Evolutionary conservation across 2,113 vertebrate species (phyloP), one percentile per base, ranked within the genome.

Genomic region (Thymallus thymallus): DNA sequence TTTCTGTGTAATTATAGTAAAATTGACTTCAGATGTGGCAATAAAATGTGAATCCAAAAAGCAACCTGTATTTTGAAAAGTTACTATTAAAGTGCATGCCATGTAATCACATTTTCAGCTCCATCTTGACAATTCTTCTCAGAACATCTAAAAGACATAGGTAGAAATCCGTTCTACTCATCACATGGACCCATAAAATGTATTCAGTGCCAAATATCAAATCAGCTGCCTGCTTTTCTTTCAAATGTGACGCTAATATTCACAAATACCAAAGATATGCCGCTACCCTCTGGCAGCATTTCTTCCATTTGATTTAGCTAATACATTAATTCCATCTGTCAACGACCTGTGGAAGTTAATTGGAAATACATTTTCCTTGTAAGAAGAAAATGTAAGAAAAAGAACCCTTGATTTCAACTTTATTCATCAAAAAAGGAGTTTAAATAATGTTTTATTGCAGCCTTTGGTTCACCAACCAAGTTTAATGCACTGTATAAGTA

Each of bases 291-390:
- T 68, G 66, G 66, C 32, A 5, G 10, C 7, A 41, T 6, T 41
- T 45, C 35, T 3, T 23, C 66, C 66, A 68, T 68, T 51, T 20
- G 46, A 45, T 67, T 20, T 18, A 13, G 68, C 68, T 26, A 24
- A 55, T 29, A 14, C 46, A 26, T 55, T 6, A 29, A 45, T n/a
- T n/a, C 65, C 46, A 64, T 32, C 18, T 60, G 45, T 71, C 7
- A 76, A 72, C 5, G 64, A 35, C 46, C 24, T 67, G 71, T 9
- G 58, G 24, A 14, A 68, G 24, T 76, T 71, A 60, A 73, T 62
- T 30, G 61, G 41, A 41, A 51, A 76, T 78, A 30, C 18, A 70
- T 35, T 55, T 71, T 48, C 61, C 56, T 58, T 30, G 1, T 18
- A 64, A 69, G 73, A 23, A 35, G 14, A 73, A 72, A 9, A 55